Evolutionary conservation across 2,888 invertebrate genomes (phyloP).

Genomic region (Poecilus cupreus): DNA sequence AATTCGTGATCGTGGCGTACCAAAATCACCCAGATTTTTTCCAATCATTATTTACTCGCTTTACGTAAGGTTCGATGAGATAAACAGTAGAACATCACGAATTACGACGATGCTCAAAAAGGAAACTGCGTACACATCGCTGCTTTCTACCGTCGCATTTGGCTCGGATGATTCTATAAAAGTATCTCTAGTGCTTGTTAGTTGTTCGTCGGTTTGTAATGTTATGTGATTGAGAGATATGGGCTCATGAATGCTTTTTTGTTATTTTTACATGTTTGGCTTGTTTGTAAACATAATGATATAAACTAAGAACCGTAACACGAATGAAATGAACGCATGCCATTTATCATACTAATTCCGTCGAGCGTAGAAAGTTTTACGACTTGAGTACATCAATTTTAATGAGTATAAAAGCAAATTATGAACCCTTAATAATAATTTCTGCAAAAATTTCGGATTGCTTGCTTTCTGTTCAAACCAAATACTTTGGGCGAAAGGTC

Average conservation of each 20-base stretch:
- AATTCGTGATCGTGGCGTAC: slow-evolving; percentile 27
- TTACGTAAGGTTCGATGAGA: slow-evolving; percentile 23
- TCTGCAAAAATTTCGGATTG: too few species aligned
- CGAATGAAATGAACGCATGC: background rate
- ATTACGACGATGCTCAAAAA: background rate
- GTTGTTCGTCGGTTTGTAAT: slow-evolving; percentile 1
- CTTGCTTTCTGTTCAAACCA: too few species aligned
- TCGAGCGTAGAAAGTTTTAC: too few species aligned
- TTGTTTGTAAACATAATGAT: slow-evolving; percentile 5
- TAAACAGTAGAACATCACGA: slow-evolving; percentile 36
- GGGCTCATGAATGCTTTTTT: slow-evolving; percentile 15
- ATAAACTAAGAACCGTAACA: background rate
- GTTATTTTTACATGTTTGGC: background rate
- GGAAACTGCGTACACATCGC: slow-evolving; percentile 21
- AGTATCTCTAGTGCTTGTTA: slow-evolving; percentile 14
- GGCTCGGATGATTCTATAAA: slow-evolving; percentile 24
- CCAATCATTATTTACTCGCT: slow-evolving; percentile 11
- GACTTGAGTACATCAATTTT: too few species aligned
- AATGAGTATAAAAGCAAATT: too few species aligned
- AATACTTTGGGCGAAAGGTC: too few species aligned
- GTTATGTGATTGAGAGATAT: slow-evolving; percentile 40
- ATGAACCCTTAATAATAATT: too few species aligned
- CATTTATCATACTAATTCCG: too few species aligned
- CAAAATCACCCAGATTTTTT: slow-evolving; percentile 5
- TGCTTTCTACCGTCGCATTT: slow-evolving; percentile 16